These are phyloP conservation scores for Acanthoscelides obtectus DNA, from an alignment of 2,888 invertebrate genomes.

Conservation along the genomic window DNA sequence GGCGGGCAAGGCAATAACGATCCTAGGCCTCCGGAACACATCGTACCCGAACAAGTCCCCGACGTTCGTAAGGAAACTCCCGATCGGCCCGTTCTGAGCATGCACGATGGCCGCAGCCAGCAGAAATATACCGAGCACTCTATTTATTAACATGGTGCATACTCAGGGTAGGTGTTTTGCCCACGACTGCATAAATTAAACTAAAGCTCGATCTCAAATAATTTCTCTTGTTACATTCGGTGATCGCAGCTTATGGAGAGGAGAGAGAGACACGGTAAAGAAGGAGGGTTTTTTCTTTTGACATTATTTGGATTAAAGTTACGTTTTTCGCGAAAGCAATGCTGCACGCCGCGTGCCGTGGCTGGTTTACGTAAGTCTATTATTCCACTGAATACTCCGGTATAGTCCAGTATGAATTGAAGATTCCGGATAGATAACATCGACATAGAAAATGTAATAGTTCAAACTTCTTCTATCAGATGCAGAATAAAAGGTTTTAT, in stretches of 20 bases:
- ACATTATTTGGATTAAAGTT: constrained; percentile 35
- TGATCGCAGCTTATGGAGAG: constrained; percentile 6
- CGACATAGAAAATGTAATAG: neutral
- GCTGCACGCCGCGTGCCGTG: neutral
- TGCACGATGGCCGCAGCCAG: constrained; percentile 9
- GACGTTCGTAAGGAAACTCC: constrained; percentile 39
- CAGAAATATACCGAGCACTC: constrained; percentile 18
- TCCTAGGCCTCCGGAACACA: constrained; percentile 36
- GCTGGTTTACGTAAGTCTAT: constrained; percentile 34
- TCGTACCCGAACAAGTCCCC: constrained; percentile 46
- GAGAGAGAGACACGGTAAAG: constrained; percentile 24
- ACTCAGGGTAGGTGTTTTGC: neutral
- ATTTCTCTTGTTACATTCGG: constrained; percentile 39
- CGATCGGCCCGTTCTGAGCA: constrained; percentile 29
- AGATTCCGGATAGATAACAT: neutral
- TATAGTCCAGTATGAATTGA: neutral
- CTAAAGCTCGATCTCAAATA: constrained; percentile 30
- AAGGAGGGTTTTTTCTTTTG: constrained; percentile 35
- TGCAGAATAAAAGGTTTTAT: too few relatives aligned
- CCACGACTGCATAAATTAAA: constrained; percentile 30
- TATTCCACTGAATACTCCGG: constrained; percentile 31
- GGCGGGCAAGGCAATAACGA: constrained; percentile 17
- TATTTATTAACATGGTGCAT: constrained; percentile 31
- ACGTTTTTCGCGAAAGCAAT: constrained; percentile 37
- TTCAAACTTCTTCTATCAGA: neutral